Conservation (phyloP, 2,113 vertebrate genomes). For the Indri indri region DNA sequence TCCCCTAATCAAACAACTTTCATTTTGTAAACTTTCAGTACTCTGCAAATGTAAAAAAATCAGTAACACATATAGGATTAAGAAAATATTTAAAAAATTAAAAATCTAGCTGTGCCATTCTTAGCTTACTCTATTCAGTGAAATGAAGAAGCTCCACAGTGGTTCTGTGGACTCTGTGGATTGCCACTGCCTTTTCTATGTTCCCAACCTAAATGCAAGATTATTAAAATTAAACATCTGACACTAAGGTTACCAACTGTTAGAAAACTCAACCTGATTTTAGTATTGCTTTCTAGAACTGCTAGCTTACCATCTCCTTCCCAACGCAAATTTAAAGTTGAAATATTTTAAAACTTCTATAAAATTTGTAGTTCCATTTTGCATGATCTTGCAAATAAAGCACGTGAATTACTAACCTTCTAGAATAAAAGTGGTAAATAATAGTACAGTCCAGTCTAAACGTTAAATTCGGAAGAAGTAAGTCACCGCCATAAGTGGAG, state of each 20-base stretch:
- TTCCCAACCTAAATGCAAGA: not conserved
- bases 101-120: constrained; percentile 21
- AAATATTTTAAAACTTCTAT: constrained; percentile 27
- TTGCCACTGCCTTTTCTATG: not conserved
- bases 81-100: constrained; percentile 26
- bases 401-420: not conserved
- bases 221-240: not conserved
- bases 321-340: not conserved
- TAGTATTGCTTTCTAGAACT: constrained; percentile 29
- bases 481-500: not conserved
- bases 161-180: not conserved
- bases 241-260: not conserved
- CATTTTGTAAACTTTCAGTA: constrained; percentile 18
- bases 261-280: constrained; percentile 49
- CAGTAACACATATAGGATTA: not conserved
- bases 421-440: constrained; percentile 19
- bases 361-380: not conserved
- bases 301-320: constrained; percentile 40
- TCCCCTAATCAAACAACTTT: constrained; percentile 7
- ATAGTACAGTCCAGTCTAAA: not conserved
- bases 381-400: constrained; percentile 57
- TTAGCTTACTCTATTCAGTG: constrained; percentile 11
- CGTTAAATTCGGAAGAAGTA: not conserved
- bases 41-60: not conserved
- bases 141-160: not conserved